Conservation (phyloP, 2,113 vertebrate genomes). For the Psammodynastes pulverulentus region DNA sequence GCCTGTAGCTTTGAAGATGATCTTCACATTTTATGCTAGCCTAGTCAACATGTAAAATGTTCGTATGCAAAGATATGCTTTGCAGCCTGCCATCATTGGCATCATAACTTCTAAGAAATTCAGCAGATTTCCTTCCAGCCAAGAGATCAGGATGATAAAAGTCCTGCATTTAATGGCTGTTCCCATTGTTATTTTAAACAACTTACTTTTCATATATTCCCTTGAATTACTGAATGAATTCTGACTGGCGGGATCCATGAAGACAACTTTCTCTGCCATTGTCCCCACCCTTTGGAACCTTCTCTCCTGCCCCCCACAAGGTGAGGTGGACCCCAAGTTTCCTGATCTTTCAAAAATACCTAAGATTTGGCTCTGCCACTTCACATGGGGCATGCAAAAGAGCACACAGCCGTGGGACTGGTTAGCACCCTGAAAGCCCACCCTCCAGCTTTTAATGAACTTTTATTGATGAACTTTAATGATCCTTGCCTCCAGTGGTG, state of each 20-base stretch:
- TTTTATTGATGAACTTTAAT: not conserved
- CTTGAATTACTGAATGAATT: not conserved
- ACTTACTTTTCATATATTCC: not conserved
- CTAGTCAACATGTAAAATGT: not conserved
- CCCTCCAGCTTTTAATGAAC: not conserved
- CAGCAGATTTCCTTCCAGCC: not conserved
- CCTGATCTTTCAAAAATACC: not conserved
- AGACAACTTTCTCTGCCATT: not conserved
- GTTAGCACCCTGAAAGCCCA: not conserved
- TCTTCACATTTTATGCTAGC: not conserved
- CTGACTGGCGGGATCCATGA: not conserved
- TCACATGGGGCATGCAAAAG: not conserved
- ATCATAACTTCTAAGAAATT: not conserved
- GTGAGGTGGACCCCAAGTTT: not conserved
- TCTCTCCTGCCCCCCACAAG: not conserved
- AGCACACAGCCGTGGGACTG: not conserved
- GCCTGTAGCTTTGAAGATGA: not conserved
- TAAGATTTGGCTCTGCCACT: not conserved
- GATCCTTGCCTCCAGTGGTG: not conserved
- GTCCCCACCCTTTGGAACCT: not conserved
- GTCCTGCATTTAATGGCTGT: not conserved
- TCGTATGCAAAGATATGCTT: not conserved
- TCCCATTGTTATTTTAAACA: not conserved
- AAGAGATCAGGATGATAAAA: not conserved
- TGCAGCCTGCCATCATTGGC: not conserved